These are phyloP conservation scores for Galagoides demidoff DNA, from an alignment of 2,797 vertebrate species.

Conservation along the genomic window DNA sequence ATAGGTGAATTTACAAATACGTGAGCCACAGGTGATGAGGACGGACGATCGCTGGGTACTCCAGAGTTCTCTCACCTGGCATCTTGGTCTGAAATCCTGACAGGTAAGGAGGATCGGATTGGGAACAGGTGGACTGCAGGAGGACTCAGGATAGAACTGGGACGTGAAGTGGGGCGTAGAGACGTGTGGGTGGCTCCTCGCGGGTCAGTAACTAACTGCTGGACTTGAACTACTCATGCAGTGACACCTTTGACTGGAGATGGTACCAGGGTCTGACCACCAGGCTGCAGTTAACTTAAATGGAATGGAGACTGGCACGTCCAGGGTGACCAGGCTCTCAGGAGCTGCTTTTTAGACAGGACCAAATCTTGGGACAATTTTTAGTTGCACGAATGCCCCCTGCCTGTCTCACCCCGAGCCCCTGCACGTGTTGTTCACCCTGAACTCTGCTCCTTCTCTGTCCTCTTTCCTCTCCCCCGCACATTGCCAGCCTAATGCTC, in stretches of 20 bases:
- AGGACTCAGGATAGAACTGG: neutral
- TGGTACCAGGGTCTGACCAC: neutral
- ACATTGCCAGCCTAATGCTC: neutral
- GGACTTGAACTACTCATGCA: neutral
- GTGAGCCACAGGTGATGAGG: neutral
- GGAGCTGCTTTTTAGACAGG: neutral
- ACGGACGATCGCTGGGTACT: neutral
- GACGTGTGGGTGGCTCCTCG: neutral
- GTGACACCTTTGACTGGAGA: neutral
- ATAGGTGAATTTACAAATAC: neutral
- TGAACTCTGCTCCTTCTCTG: neutral
- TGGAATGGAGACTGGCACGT: neutral
- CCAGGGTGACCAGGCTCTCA: neutral
- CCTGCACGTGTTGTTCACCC: neutral
- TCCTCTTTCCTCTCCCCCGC: neutral
- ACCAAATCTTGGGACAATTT: neutral
- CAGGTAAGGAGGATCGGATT: neutral
- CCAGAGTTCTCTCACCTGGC: neutral
- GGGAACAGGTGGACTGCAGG: neutral
- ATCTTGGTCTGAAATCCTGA: neutral
- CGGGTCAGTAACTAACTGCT: neutral
- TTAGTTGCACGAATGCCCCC: neutral
- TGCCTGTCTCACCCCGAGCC: neutral
- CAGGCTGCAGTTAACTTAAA: neutral
- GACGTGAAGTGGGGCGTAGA: accelerated